Base-by-base conservation (phyloP, 1,140 invertebrate species). In the Chionoecetes opilio region DNA sequence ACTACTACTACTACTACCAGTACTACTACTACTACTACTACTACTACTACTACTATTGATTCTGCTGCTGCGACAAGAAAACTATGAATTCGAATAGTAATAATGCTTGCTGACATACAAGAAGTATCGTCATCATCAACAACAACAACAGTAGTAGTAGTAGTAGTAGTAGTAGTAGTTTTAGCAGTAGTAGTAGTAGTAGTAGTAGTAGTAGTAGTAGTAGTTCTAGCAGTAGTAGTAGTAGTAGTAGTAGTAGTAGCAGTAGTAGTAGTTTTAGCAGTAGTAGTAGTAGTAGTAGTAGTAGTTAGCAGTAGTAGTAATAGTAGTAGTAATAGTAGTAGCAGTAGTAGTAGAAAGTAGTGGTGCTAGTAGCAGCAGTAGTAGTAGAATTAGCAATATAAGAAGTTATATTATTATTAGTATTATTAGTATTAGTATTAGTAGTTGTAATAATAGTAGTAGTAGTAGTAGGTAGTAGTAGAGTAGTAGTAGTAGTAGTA, bases 131-230 rank as follows among this genome's bases (percentile, higher is more conserved):
- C n/a, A 75, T 26, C n/a, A 75, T 3, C 26, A 75, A 26, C 26
- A 75, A 26, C 26, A 75, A 26, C 26, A 75, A 26, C 26, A 90
- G 41, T 46, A 29, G 89, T 91, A 46, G n/a, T 91, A 91, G 21
- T 91, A 63, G 37, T 90, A 31, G 21, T 46, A 46, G 46, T 53
- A 17, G 17, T 89, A n/a, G 38, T 88, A 14, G 35, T 5, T 26
- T 9, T 14, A 37, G 35, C 41, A 17, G 38, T 89, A 46, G 41
- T 90, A 90, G 37, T 90, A 90, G 41, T 90, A 53, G 41, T 46
- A 90, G 41, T 46, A 31, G 29, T 90, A 53, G 11, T 90, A 53
- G 41, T 90, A 90, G 3, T 90, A 29, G 3, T 90, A 90, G 35
- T n/a, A 90, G 41, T 90, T 31, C 31, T 86, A 86, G 31, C 35